phyloP scores from a whole-genome alignment of 2,888 invertebrate genomes.

The Embidobia sp. region DNA sequence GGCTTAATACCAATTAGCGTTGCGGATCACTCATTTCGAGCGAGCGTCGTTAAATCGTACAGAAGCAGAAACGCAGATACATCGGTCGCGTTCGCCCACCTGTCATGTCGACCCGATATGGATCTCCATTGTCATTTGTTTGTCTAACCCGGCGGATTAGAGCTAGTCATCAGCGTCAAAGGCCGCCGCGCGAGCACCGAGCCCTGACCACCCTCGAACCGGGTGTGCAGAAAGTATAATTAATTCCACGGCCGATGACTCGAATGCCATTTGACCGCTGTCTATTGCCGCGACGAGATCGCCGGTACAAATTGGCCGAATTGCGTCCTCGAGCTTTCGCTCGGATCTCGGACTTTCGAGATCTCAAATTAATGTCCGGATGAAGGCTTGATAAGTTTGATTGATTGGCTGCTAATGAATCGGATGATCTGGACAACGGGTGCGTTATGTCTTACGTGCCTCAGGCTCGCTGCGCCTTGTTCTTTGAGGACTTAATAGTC shows the following conservation, averaged over 20 bases:
- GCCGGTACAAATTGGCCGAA: conserved; percentile 38
- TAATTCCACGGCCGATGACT: conserved; percentile 47
- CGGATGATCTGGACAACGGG: conserved; percentile 33
- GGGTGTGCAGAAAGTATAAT: conserved; percentile 58
- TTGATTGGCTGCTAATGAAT: conserved; percentile 49
- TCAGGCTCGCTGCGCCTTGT: not conserved
- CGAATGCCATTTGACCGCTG: not conserved
- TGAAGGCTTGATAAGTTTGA: conserved; percentile 26
- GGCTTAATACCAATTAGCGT: conserved; percentile 80
- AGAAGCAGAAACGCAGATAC: conserved; percentile 62
- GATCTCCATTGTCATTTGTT: conserved; percentile 81
- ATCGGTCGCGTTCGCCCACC: conserved; percentile 51
- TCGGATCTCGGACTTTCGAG: conserved; percentile 37
- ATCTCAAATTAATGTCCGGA: conserved; percentile 15
- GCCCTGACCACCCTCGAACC: conserved; percentile 57
- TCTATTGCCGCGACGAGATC: conserved; percentile 10
- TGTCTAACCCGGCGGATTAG: conserved; percentile 78
- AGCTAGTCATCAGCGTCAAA: conserved; percentile 79
- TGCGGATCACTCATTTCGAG: conserved; percentile 77
- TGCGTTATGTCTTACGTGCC: conserved; percentile 10
- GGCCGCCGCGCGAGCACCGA: conserved; percentile 70
- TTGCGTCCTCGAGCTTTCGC: conserved; percentile 1
- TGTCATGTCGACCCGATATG: conserved; percentile 67
- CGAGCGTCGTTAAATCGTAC: conserved; percentile 73
- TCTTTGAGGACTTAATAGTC: too few species aligned